These are phyloP conservation scores for Isichthys henryi DNA, from an alignment of 2,113 vertebrate genomes.

Conservation along the genomic window DNA sequence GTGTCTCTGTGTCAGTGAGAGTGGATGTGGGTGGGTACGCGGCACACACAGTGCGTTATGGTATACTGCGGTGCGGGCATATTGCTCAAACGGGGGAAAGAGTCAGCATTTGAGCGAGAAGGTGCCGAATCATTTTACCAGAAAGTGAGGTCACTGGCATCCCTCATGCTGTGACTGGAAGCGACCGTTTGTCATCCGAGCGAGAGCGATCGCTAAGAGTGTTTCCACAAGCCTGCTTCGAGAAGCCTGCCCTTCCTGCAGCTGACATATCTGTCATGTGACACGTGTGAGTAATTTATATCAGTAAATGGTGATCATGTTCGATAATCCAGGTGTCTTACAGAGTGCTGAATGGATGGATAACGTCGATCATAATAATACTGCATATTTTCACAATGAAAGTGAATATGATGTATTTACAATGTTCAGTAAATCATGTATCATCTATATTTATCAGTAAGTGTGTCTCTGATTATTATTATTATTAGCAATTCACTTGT, in stretches of 20 bases:
- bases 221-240: neutral
- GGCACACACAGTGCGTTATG: neutral
- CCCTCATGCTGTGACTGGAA: neutral
- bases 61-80: neutral
- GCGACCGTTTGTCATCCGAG: neutral
- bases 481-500: neutral
- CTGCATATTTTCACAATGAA: neutral
- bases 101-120: neutral
- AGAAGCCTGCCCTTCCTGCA: neutral
- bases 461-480: neutral
- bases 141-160: conserved; percentile 6
- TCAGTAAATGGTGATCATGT: neutral
- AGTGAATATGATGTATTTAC: neutral
- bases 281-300: neutral
- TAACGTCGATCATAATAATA: neutral
- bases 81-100: neutral
- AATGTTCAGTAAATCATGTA: neutral
- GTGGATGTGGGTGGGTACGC: neutral
- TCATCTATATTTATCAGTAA: neutral
- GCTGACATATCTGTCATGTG: neutral
- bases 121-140: conserved; percentile 10
- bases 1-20: neutral
- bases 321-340: neutral
- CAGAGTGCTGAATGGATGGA: neutral
- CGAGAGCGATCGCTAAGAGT: neutral